Evolutionary conservation across 2,888 invertebrate species (phyloP).

Genomic region (Plagiodera versicolora): DNA sequence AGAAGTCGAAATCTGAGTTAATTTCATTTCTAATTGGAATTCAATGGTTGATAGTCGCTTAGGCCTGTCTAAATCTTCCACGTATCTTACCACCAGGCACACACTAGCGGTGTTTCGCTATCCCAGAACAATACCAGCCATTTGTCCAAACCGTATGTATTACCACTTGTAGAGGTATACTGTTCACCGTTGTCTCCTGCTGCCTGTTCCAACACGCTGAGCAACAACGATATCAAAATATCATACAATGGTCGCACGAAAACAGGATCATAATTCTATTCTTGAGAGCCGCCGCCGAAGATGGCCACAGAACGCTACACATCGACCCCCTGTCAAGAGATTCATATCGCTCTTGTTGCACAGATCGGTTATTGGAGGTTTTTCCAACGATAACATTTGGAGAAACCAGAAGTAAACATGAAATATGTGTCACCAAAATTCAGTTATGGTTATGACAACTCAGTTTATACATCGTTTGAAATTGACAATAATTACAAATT

Average conservation of each 20-base stretch:
- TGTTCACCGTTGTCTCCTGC: not conserved
- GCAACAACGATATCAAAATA: not conserved
- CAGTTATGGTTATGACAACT: no score
- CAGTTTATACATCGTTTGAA: no score
- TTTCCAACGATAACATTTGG: no score
- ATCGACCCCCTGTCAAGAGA: constrained; percentile 35
- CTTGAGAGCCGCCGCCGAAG: constrained; percentile 33
- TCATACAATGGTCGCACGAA: not conserved
- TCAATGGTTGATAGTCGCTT: no score
- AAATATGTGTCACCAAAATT: no score
- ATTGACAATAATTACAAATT: no score
- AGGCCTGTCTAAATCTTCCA: not conserved
- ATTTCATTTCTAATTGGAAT: no score
- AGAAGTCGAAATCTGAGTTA: no score
- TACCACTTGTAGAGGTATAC: not conserved
- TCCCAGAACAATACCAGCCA: constrained; percentile 21
- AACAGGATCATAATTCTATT: constrained; percentile 37
- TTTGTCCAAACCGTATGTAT: constrained; percentile 17
- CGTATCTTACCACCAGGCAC: not conserved
- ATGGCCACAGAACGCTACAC: constrained; percentile 32
- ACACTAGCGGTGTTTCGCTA: constrained; percentile 6
- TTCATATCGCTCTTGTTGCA: constrained; percentile 27
- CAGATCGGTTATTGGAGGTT: no score
- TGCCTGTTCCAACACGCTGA: not conserved
- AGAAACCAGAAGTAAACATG: no score